phyloP scores from a whole-genome alignment of 2,888 invertebrate species.

The Tachina lurida region DNA sequence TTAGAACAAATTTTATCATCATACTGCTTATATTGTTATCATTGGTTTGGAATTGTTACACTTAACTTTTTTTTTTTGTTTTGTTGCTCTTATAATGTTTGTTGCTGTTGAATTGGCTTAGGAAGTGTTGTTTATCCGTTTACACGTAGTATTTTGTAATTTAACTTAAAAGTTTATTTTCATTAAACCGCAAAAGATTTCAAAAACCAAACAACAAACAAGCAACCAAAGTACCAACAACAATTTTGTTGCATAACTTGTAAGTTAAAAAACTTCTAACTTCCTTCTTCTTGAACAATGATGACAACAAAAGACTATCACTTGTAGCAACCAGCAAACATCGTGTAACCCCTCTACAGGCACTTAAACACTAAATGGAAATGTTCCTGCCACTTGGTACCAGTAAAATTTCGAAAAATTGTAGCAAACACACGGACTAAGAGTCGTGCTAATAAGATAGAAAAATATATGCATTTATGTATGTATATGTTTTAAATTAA shows the following conservation, averaged over 20 bases:
- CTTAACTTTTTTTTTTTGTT: conserved; percentile 29
- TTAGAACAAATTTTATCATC: conserved; percentile 14
- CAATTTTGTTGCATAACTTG: conserved; percentile 62
- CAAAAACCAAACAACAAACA: conserved; percentile 58
- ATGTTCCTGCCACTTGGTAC: conserved; percentile 21
- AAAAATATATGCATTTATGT: background rate
- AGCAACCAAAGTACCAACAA: conserved; percentile 58
- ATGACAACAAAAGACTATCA: conserved; percentile 29
- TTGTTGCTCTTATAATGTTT: background rate
- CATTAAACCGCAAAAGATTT: conserved; percentile 71
- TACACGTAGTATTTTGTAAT: conserved; percentile 74
- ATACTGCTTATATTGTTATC: conserved; percentile 18
- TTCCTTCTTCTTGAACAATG: conserved; percentile 46
- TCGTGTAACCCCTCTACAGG: conserved; percentile 25
- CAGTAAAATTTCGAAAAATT: conserved; percentile 10
- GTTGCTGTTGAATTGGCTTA: conserved; percentile 55
- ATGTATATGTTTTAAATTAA: background rate
- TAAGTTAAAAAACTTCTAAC: conserved; percentile 40
- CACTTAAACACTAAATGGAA: conserved; percentile 10
- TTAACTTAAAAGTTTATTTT: conserved; percentile 73
- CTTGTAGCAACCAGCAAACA: conserved; percentile 1
- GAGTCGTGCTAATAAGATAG: conserved; percentile 11
- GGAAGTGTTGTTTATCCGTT: conserved; percentile 68
- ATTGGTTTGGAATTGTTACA: conserved; percentile 45
- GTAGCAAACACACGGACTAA: background rate